Evolutionary conservation across 2,797 vertebrate species (phyloP), one percentile per base, ranked within the genome.

Genomic region (Sebastes taczanowskii): DNA sequence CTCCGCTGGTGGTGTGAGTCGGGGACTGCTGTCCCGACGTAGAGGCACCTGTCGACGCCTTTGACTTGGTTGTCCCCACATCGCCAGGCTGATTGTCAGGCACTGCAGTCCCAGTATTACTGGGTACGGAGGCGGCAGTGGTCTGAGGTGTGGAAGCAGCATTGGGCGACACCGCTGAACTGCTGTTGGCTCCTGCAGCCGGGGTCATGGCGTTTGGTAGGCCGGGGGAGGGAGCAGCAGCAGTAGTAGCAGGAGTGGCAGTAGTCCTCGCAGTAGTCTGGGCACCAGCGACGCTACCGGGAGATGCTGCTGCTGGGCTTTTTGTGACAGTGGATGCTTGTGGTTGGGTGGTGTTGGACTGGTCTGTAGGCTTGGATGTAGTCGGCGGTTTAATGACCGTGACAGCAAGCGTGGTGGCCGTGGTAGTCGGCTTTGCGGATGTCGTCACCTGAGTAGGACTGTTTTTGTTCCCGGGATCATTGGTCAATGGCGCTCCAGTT

Each of bases 11-110:
- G 23, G 4, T 25, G 2, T 7, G 10, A 27, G 20, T 3, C 3
- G 0, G 2, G 1, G 59, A 0, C 11, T 5, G 4, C 6, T 16
- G 2, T 4, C 0, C 4, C 7, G 16, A 0, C 13, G n/a, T n/a
- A 2, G 1, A 0, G 6, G 3, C 0, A 3, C 1, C 2, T 7
- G 29, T n/a, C 0, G 14, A 18, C 5, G 2, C 10, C 1, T 4
- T 13, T 16, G 38, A 23, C 23, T 3, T 11, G 30, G 29, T 14
- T 7, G 23, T 11, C 16, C 2, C n/a, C 2, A 2, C 6, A 4
- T 6, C 27, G 25, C 2, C 1, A 35, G 34, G 0, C 34, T 35
- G 34, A 35, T 35, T 35, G 34, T 5, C 34, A 35, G 34, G 11
- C 1, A 0, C 0, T 25, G 1, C 0, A 11, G 53, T 74, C 30